These are phyloP conservation scores for Apodemia zela DNA, from an alignment of 2,888 invertebrate species.

Conservation along the genomic window DNA sequence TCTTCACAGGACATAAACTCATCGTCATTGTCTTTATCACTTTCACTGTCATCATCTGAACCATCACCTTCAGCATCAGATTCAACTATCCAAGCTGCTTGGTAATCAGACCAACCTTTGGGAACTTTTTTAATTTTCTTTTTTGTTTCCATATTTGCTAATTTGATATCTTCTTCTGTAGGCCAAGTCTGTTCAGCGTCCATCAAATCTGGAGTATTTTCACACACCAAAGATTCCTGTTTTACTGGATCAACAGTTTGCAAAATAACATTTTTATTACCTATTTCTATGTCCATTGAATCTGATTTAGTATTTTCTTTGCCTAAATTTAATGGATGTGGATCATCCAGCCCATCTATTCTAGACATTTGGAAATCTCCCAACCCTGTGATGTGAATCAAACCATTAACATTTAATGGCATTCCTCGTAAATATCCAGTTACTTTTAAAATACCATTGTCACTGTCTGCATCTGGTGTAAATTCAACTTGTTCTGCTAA, in stretches of 20 bases:
- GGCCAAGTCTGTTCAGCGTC: constrained; percentile 99
- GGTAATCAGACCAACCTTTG: constrained; percentile 98
- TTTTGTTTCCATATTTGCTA: constrained; percentile 83
- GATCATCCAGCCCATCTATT: constrained; percentile 87
- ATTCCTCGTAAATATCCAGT: constrained; percentile 93
- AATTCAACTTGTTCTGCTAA: constrained; percentile 90
- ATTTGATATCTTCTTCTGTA: constrained; percentile 92
- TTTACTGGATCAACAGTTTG: constrained; percentile 82
- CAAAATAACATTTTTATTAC: constrained; percentile 63
- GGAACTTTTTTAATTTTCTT: constrained; percentile 91
- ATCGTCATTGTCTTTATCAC: constrained; percentile 48
- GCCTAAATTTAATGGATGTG: constrained; percentile 81
- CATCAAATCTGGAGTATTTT: constrained; percentile 93
- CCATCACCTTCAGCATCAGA: constrained; percentile 81
- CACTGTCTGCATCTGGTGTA: constrained; percentile 62
- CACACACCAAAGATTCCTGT: constrained; percentile 88
- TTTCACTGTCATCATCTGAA: constrained; percentile 61
- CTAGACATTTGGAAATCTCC: constrained; percentile 95
- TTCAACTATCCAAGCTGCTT: constrained; percentile 95
- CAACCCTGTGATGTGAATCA: constrained; percentile 94
- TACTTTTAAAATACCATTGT: constrained; percentile 86
- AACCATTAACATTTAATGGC: constrained; percentile 90
- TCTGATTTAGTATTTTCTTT: constrained; percentile 68
- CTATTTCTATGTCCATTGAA: constrained; percentile 60
- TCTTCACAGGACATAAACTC: constrained; percentile 78